phyloP scores from a whole-genome alignment of 2,797 vertebrate species.

The Cirrhinus mrigala region DNA sequence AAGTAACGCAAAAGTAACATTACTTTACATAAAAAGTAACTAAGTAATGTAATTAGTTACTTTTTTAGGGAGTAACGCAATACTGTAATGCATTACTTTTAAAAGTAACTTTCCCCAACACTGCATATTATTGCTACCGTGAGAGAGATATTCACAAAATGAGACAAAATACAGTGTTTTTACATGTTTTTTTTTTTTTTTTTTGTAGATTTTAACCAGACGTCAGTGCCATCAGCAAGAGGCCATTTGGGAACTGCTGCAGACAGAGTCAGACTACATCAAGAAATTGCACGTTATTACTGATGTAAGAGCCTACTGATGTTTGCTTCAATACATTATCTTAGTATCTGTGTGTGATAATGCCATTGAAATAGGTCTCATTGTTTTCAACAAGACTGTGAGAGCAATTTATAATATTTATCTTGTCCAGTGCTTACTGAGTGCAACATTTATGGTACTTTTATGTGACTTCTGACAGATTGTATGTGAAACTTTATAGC shows the following conservation, averaged over 20 bases:
- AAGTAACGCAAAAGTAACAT: too few species aligned
- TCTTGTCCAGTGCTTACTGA: not conserved
- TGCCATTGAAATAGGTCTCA: not conserved
- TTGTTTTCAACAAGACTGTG: not conserved
- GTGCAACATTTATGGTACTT: not conserved
- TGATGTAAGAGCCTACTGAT: constrained; percentile 73
- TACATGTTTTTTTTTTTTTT: not conserved
- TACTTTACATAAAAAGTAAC: too few species aligned
- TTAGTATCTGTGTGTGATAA: not conserved
- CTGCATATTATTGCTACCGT: too few species aligned
- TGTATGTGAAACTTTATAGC: not conserved
- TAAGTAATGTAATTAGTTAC: too few species aligned
- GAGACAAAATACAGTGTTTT: not conserved
- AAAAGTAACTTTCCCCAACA: too few species aligned
- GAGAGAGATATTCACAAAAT: too few species aligned
- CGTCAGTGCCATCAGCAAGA: constrained; percentile 87
- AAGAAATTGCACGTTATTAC: constrained; percentile 84
- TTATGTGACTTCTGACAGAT: constrained; percentile 8
- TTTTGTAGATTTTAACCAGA: constrained; percentile 49
- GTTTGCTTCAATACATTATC: not conserved
- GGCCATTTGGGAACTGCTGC: constrained; percentile 86
- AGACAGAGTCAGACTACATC: constrained; percentile 85
- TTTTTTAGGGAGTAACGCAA: too few species aligned
- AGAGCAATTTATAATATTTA: not conserved
- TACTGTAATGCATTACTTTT: too few species aligned